Conservation (phyloP, 92 coral and sea anemone species). For the Umimayanthus chanpuru region DNA sequence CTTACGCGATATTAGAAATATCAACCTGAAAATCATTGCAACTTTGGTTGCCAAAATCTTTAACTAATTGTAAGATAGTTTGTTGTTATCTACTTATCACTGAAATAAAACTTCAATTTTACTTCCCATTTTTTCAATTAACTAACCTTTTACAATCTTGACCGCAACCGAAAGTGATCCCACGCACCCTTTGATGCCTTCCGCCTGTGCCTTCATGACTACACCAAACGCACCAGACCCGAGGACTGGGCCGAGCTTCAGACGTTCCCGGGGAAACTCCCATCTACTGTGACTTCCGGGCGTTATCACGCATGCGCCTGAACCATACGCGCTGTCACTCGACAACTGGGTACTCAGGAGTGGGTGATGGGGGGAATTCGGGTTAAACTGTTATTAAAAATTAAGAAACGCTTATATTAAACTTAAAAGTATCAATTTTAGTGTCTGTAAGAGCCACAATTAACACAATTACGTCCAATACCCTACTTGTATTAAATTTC, state of each 20-base stretch:
- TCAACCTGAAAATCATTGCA: too few relatives aligned
- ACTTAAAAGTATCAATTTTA: too few relatives aligned
- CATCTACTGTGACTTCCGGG: conserved; percentile 81
- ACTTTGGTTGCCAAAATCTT: too few relatives aligned
- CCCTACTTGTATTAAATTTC: too few relatives aligned
- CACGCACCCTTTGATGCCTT: conserved; percentile 95
- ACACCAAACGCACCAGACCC: conserved; percentile 99
- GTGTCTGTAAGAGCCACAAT: too few relatives aligned
- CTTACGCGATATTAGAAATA: too few relatives aligned
- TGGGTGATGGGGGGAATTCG: conserved; percentile 24
- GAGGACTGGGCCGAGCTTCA: conserved; percentile 72
- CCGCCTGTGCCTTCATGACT: conserved; percentile 98
- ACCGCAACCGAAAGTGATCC: conserved; percentile 95
- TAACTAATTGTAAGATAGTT: too few relatives aligned
- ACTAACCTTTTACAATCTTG: conserved; percentile 91
- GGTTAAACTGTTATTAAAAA: conserved; percentile 4
- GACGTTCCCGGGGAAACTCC: conserved; percentile 96
- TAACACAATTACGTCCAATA: too few relatives aligned
- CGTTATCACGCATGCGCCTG: conserved; percentile 9
- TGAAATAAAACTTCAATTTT: background rate
- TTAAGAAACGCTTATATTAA: background rate
- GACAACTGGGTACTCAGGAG: conserved; percentile 31
- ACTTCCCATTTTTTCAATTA: background rate
- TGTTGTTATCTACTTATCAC: background rate
- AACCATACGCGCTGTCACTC: conserved; percentile 16